phyloP scores from a whole-genome alignment of 2,797 vertebrate species.

The Alcedo quadribrachys region DNA sequence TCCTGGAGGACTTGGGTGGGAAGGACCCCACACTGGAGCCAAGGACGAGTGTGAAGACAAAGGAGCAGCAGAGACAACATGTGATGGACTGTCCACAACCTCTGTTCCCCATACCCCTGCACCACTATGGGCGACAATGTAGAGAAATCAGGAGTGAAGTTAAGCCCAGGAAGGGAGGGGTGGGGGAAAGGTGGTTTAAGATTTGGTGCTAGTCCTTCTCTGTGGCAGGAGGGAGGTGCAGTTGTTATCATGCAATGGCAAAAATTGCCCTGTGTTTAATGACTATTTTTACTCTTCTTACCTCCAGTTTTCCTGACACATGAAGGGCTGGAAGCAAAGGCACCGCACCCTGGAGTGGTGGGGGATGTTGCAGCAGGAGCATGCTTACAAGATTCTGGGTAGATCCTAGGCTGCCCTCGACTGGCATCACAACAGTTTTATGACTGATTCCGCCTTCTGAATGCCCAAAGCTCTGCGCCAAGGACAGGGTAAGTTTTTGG shows the following conservation, averaged over 20 bases:
- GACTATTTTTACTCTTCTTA: constrained; percentile 5
- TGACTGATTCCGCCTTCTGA: neutral
- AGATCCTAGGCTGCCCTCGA: neutral
- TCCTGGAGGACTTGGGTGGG: neutral
- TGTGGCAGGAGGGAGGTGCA: neutral
- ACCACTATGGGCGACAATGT: neutral
- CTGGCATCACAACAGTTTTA: neutral
- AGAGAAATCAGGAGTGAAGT: neutral
- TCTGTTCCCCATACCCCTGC: too few species aligned
- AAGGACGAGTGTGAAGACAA: too few species aligned
- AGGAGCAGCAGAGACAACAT: too few species aligned
- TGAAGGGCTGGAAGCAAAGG: neutral
- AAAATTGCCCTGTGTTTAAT: constrained; percentile 1
- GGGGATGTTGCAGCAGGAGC: neutral
- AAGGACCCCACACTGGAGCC: neutral
- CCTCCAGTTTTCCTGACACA: constrained; percentile 28
- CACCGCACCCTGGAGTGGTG: neutral
- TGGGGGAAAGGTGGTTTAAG: neutral
- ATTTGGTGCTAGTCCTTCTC: neutral
- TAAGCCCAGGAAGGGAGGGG: neutral
- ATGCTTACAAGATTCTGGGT: neutral
- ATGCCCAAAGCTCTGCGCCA: neutral
- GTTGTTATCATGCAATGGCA: neutral
- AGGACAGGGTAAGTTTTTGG: neutral
- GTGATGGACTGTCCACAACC: too few species aligned